These are phyloP conservation scores for Erannis defoliaria DNA, from an alignment of 2,888 invertebrate species.

Conservation along the genomic window DNA sequence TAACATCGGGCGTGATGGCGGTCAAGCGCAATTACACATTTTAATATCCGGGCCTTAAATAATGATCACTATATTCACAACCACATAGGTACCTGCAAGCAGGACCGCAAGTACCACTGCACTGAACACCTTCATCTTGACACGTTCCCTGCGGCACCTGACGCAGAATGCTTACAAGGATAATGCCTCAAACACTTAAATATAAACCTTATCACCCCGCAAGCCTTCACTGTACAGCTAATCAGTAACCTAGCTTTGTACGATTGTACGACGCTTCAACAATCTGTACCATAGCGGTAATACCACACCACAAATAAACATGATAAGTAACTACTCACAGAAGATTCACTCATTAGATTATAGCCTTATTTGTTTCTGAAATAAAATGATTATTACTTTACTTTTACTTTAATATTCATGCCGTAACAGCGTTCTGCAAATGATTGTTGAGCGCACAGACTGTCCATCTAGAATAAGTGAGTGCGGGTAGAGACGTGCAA, in stretches of 20 bases:
- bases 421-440: no score
- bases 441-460: no score
- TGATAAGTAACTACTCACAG: no score
- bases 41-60: no score
- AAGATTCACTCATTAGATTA: no score
- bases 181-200: slow-evolving; percentile 30
- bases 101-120: slow-evolving; percentile 29
- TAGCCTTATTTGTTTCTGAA: no score
- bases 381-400: no score
- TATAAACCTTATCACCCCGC: slow-evolving; percentile 20
- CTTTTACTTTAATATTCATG: no score
- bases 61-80: not conserved
- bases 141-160: slow-evolving; percentile 26
- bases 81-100: slow-evolving; percentile 37
- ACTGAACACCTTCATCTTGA: slow-evolving; percentile 24
- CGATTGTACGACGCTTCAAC: not conserved
- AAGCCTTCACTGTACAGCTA: not conserved
- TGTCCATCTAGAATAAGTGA: no score
- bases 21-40: not conserved
- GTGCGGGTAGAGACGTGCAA: no score
- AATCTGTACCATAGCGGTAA: not conserved
- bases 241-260: slow-evolving; percentile 16
- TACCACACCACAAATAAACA: not conserved
- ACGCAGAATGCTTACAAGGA: slow-evolving; percentile 13
- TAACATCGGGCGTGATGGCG: no score